Conservation (phyloP, 2,888 invertebrate genomes). For the Lutraria lutraria region DNA sequence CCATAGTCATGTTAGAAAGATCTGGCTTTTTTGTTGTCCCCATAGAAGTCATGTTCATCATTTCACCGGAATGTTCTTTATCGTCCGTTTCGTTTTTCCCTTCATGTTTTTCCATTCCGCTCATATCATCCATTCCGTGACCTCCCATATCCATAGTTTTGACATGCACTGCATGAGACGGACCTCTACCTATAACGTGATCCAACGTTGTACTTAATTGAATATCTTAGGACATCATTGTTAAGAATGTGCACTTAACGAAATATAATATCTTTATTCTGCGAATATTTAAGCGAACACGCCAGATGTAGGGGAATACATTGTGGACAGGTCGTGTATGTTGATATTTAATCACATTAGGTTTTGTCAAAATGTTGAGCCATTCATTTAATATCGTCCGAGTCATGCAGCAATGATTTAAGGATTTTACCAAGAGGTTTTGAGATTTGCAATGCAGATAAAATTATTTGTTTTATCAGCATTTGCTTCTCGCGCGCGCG, state of each 20-base stretch:
- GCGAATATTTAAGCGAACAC: too few species aligned
- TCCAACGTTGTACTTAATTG: neutral
- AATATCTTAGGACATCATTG: neutral
- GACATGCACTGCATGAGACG: neutral
- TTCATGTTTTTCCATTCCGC: neutral
- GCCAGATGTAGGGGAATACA: too few species aligned
- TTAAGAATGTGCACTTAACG: too few species aligned
- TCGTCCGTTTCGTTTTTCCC: slow-evolving; percentile 8
- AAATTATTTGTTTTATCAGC: too few species aligned
- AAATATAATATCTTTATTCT: too few species aligned
- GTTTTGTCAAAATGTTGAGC: too few species aligned
- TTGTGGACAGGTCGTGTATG: too few species aligned
- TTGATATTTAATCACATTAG: too few species aligned
- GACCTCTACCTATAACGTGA: slow-evolving; percentile 31
- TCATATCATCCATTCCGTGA: slow-evolving; percentile 14
- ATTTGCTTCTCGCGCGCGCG: too few species aligned
- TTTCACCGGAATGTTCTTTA: neutral
- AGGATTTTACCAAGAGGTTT: too few species aligned
- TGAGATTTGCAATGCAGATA: too few species aligned
- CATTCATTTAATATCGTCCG: neutral
- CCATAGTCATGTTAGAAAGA: neutral
- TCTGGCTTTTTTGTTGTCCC: neutral
- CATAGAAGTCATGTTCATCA: neutral
- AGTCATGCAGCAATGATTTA: neutral
- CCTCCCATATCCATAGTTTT: neutral